Base-by-base conservation (phyloP, 2,888 invertebrate species). In the Parochlus steinenii region DNA sequence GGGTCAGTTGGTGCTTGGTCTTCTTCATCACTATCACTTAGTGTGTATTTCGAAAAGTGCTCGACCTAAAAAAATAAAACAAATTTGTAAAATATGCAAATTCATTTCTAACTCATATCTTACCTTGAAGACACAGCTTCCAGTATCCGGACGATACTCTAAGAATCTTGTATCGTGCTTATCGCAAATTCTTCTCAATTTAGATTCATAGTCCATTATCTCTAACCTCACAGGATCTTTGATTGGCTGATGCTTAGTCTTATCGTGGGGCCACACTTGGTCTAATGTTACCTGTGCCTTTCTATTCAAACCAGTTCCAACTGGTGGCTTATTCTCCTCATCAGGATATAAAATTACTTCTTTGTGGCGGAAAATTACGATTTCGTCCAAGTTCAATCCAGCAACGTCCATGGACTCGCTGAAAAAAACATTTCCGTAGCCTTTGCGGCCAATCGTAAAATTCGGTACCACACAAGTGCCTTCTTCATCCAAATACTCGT, bases 331-430 rank as follows among this genome's bases (percentile, higher is more conserved):
- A 38, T 70, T 70, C 0, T 69, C 65, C 43, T 87, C 83, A 48
- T 90, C 86, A 0, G 95, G 93, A 63, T 98, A 98, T 4, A 98
- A 75, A 14, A 82, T 81, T 3, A 98, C 79, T 59, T 98, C 95
- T 52, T 92, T 89, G 55, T 89, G 80, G 4, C 90, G 69, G 58
- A 97, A 87, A 51, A 85, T 81, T 81, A 82, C 81, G 32, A 81
- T 69, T 42, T 81, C 74, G 54, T 95, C 93, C 10, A 95, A 55
- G 53, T 93, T 83, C 29, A 93, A 54, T 3, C 79, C 79, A 3
- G 79, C 69, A 4, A 95, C 77, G 51, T 95, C 81, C 31, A 90
- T 73, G 33, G 75, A 70, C 33, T 83, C 83, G 32, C 79, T 72
- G 50, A 81, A 95, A 55, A 70, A 79, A 0, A 93, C 80, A 51